phyloP scores from a whole-genome alignment of 2,888 invertebrate species.

The Apoda limacodes region DNA sequence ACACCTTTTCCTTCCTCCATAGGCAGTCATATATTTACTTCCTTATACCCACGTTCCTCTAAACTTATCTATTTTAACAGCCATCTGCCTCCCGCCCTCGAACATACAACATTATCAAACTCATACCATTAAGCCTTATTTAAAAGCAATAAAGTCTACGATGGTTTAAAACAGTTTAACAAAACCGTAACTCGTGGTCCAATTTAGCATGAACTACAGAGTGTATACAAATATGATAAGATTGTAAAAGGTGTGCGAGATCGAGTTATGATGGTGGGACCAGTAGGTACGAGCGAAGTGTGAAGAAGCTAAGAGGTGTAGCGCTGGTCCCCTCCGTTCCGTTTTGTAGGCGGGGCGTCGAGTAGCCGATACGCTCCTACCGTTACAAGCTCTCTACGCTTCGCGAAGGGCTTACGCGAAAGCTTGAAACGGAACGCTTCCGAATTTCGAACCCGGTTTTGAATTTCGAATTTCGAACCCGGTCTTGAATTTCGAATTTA shows the following conservation, averaged over 20 bases:
- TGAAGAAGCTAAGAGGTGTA: constrained; percentile 66
- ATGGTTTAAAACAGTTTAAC: constrained; percentile 21
- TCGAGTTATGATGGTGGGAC: constrained; percentile 36
- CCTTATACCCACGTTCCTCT: too few species aligned
- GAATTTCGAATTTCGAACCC: too few species aligned
- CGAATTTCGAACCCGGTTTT: too few species aligned
- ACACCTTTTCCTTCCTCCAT: constrained; percentile 24
- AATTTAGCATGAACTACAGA: constrained; percentile 28
- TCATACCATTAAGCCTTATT: constrained; percentile 21
- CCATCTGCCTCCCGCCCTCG: constrained; percentile 53
- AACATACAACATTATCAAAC: constrained; percentile 34
- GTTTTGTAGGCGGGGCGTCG: constrained; percentile 50
- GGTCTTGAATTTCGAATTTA: too few species aligned
- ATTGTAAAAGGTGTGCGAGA: constrained; percentile 29
- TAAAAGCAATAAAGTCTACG: constrained; percentile 19
- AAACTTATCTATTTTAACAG: constrained; percentile 47
- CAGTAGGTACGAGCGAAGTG: constrained; percentile 62
- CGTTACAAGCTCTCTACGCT: constrained; percentile 53
- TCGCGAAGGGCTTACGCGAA: constrained; percentile 52
- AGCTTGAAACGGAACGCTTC: constrained; percentile 34
- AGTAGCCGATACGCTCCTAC: constrained; percentile 32
- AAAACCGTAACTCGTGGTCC: constrained; percentile 28
- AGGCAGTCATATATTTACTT: constrained; percentile 28
- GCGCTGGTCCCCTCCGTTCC: constrained; percentile 46
- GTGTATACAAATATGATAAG: constrained; percentile 10